Evolutionary conservation across 2,113 vertebrate species (phyloP).

Genomic region (Nothocercus julius): DNA sequence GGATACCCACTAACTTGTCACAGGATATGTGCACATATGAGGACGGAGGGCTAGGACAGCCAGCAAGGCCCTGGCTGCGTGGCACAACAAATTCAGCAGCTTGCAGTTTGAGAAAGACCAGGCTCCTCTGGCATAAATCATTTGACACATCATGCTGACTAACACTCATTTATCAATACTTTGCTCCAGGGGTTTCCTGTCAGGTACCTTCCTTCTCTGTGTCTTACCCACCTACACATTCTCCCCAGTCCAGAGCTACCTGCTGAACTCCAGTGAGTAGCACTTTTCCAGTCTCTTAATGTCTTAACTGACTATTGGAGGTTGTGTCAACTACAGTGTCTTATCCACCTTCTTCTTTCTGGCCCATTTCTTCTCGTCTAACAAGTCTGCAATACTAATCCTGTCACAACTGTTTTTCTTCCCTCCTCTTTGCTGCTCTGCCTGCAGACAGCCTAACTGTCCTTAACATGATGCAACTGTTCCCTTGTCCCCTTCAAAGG

Average conservation of each 20-base stretch:
- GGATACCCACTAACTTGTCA: not conserved
- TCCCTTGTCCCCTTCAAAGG: not conserved
- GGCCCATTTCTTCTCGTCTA: not conserved
- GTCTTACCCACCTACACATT: not conserved
- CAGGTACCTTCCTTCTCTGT: not conserved
- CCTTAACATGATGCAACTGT: not conserved
- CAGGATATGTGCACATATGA: rapidly evolving
- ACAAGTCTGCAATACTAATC: not conserved
- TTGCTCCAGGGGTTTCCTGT: not conserved
- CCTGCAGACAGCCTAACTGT: not conserved
- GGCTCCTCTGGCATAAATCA: not conserved
- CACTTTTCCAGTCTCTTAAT: not conserved
- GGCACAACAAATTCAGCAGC: not conserved
- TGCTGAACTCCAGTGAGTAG: not conserved
- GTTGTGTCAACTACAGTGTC: not conserved
- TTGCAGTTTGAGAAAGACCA: not conserved
- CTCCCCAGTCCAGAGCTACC: not conserved
- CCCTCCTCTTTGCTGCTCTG: not conserved
- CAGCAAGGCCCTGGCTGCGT: not conserved
- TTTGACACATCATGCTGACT: not conserved
- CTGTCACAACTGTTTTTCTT: constrained; percentile 2
- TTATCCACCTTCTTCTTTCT: not conserved
- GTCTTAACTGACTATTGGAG: not conserved
- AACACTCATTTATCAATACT: not conserved
- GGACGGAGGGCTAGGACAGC: rapidly evolving